A percentile compares a stretch with the other conserved stretches of the same genome.
These are phyloP conservation scores for Drosophila nigrodunni DNA, from an alignment of 1,140 invertebrate genomes.

Conservation along the genomic window DNA sequence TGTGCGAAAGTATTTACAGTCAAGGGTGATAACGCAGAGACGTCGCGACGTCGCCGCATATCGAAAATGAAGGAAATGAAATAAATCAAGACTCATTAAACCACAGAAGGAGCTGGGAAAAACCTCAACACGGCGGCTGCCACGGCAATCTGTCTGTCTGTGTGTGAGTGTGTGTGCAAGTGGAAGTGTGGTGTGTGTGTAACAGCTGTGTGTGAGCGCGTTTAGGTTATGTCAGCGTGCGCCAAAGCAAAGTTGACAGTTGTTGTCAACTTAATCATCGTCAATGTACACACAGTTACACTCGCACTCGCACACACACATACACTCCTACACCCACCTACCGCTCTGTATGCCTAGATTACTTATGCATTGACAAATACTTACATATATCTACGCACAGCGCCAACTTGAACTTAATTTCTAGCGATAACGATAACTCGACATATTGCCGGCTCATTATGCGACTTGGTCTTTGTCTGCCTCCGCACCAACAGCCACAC, in stretches of 20 bases:
- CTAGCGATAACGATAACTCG: conserved; percentile 62
- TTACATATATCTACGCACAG: conserved; percentile 28
- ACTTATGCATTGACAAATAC: conserved; percentile 57
- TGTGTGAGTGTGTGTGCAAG: conserved; percentile 14
- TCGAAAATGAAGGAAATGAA: conserved; percentile 74
- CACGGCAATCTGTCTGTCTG: conserved; percentile 29
- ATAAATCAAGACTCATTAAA: conserved; percentile 81
- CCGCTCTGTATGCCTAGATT: conserved; percentile 16
- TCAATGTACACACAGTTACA: conserved; percentile 43
- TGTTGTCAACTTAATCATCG: conserved; percentile 82
- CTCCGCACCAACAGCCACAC: not conserved
- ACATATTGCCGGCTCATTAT: conserved; percentile 77
- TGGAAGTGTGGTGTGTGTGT: conserved; percentile 19
- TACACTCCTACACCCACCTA: not conserved
- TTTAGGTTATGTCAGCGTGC: conserved; percentile 54
- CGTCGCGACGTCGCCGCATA: conserved; percentile 30
- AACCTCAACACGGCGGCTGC: conserved; percentile 48
- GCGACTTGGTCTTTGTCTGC: conserved; percentile 6
- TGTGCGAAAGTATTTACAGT: conserved; percentile 20
- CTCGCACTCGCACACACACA: conserved; percentile 8
- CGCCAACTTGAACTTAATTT: conserved; percentile 74
- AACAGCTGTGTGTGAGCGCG: conserved; percentile 36
- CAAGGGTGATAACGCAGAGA: conserved; percentile 37
- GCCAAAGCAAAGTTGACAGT: conserved; percentile 76
- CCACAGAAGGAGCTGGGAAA: conserved; percentile 51